phyloP scores from a whole-genome alignment of 1,140 invertebrate genomes.

The Trichogramma pretiosum region DNA sequence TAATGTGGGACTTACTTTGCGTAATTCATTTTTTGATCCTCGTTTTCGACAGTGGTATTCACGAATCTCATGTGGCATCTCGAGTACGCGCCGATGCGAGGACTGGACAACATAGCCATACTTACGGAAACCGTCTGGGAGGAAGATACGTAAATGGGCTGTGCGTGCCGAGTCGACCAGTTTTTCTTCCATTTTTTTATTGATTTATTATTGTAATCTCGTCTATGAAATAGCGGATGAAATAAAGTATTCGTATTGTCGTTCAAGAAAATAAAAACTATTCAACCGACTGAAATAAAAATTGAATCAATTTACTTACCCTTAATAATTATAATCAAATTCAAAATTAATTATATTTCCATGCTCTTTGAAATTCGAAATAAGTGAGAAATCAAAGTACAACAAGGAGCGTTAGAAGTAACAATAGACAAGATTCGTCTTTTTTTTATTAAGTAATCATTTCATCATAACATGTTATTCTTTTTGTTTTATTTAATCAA shows the following conservation, averaged over 20 bases:
- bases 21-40: no score
- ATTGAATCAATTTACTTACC: no score
- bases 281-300: no score
- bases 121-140: conserved; percentile 68
- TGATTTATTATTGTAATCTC: no score
- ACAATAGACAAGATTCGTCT: conserved; percentile 39
- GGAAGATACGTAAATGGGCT: conserved; percentile 18
- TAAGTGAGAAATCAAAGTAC: no score
- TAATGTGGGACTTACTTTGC: no score
- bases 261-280: conserved; percentile 1
- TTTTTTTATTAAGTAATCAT: conserved; percentile 40
- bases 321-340: no score
- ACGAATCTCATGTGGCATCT: conserved; percentile 67
- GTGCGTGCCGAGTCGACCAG: neutral
- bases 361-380: no score
- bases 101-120: conserved; percentile 63
- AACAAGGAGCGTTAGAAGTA: conserved; percentile 30
- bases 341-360: no score
- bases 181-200: neutral
- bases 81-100: conserved; percentile 62
- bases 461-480: conserved; percentile 38
- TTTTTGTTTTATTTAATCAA: conserved; percentile 14
- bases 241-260: no score
- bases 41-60: conserved; percentile 53
- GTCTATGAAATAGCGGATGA: no score